phyloP scores from a whole-genome alignment of 2,888 invertebrate genomes.

The Drosophila kambysellisi region DNA sequence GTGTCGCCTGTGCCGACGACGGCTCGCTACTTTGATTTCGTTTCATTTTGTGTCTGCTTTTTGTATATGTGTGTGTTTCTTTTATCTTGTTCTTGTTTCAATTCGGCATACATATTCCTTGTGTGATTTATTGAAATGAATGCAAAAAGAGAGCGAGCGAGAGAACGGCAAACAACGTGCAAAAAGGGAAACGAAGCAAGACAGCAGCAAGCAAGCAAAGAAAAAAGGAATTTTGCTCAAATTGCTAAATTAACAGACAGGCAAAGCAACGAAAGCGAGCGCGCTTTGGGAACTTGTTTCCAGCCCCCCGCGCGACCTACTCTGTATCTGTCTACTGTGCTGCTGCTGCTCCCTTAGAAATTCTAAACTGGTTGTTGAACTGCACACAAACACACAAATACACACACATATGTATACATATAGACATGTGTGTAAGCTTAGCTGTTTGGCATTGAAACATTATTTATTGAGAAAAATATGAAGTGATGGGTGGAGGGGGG shows the following conservation, averaged over 20 bases:
- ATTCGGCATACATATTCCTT: conserved; percentile 47
- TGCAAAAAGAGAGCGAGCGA: conserved; percentile 35
- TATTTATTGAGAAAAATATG: conserved; percentile 41
- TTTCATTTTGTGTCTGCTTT: conserved; percentile 12
- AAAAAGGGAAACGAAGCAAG: conserved; percentile 33
- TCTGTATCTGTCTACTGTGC: conserved; percentile 13
- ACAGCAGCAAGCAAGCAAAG: conserved; percentile 11
- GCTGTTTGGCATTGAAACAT: conserved; percentile 54
- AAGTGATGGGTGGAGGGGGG: conserved; percentile 34
- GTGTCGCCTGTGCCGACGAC: conserved; percentile 22
- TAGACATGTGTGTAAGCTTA: conserved; percentile 15
- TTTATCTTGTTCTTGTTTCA: conserved; percentile 37
- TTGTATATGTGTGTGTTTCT: conserved; percentile 5
- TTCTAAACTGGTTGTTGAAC: conserved; percentile 79
- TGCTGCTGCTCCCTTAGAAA: conserved; percentile 58
- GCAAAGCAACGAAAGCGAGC: conserved; percentile 72
- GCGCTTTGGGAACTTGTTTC: conserved; percentile 68
- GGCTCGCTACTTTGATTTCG: conserved; percentile 32
- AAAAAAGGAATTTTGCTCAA: conserved; percentile 64
- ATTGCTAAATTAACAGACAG: conserved; percentile 73
- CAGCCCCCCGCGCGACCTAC: conserved; percentile 16
- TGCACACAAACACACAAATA: conserved; percentile 31
- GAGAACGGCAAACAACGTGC: conserved; percentile 14
- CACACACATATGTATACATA: conserved; percentile 8
- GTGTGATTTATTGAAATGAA: conserved; percentile 71